Base-by-base conservation (phyloP, 1,140 invertebrate species). In the Caenorhabditis brenneri region DNA sequence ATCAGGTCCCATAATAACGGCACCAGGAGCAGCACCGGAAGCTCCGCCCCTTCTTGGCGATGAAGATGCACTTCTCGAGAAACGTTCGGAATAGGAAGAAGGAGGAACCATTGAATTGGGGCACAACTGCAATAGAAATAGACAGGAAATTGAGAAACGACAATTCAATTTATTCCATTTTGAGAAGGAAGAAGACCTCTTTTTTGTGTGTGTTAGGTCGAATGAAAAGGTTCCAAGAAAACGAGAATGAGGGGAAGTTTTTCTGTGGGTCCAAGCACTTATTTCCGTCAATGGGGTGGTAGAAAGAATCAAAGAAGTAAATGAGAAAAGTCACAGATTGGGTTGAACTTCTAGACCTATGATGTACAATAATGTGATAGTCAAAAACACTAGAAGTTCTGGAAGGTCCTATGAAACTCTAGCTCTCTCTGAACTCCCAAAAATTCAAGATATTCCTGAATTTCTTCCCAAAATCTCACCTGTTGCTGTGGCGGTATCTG, bases 31-130 rank as follows among this genome's bases (percentile, higher is more conserved):
- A 15, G 36, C 36, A 16, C 36, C 33, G 36, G 7, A 10, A 36
- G 65, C 65, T 74, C 65, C 65, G 65, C 65, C 65, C 36, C 65
- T 39, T 74, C 65, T 74, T 74, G 65, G 65, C 15, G 65, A 74
- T 74, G 65, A 74, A 12, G 65, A 74, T 74, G 65, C 65, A 74
- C 65, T 74, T 42, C 65, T 5, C 3, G 65, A 42, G 65, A 74
- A 74, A n/a, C 65, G 65, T 39, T 74, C 65, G 36, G 36, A 29
- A 65, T 65, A 65, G 19, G 58, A 65, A 4, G 58, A 74, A 24
- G 65, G 65, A 74, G 65, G 33, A 74, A 27, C 36, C 33, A 74
- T 74, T 74, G 65, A 74, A 42, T 74, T 74, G 22, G 65, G 65
- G 15, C 36, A 74, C 33, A 74, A 31, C 36, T 74, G 65, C 36